Base-by-base conservation (phyloP, 1,140 invertebrate genomes). In the Sycophila sp. region DNA sequence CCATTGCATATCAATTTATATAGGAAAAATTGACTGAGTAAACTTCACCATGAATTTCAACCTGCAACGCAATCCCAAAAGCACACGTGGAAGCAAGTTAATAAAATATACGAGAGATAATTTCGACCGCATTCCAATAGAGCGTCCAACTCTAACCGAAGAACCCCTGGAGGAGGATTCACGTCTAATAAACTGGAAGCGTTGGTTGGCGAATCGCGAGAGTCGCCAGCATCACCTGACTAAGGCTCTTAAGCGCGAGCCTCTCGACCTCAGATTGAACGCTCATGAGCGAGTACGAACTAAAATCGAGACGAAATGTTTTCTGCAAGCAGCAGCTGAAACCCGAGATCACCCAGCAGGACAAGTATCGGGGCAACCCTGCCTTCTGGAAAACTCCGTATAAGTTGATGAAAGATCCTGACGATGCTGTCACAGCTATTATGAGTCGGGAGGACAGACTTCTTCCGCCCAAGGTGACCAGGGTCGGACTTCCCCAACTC, bases 401-500 rank as follows among this genome's bases (percentile, higher is more conserved):
- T 6, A 30, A 81, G 17, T 6, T 75, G 13, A 0, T 74, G 67
- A 2, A 40, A 60, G 13, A 75, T 73, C 26, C 40, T 66, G 17
- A 76, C 73, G 28, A 66, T 3, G 34, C 34, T 2, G 36, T 28
- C 0, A 6, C 32, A 4, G 56, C 26, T 1, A 13, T 22, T 0
- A 30, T 26, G 30, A 38, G 24, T 42, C 42, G 56, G 13, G n/a
- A 7, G 3, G 38, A 24, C 24, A 67, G 24, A 4, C 26, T 42
- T 13, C 6, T 75, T 13, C 19, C 78, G 11, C 72, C 69, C 0
- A 75, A 83, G 4, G 72, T 87, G 5, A 81, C 83, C 55, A 80
- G 85, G 68, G 75, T 88, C 38, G 83, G 77, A 24, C 71, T 87
- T 6, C 87, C 87, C 0, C 60, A 73, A 4, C 70, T 82, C 13